These are phyloP conservation scores for Reticulitermes speratus DNA, from an alignment of 1,140 invertebrate species.

Conservation along the genomic window DNA sequence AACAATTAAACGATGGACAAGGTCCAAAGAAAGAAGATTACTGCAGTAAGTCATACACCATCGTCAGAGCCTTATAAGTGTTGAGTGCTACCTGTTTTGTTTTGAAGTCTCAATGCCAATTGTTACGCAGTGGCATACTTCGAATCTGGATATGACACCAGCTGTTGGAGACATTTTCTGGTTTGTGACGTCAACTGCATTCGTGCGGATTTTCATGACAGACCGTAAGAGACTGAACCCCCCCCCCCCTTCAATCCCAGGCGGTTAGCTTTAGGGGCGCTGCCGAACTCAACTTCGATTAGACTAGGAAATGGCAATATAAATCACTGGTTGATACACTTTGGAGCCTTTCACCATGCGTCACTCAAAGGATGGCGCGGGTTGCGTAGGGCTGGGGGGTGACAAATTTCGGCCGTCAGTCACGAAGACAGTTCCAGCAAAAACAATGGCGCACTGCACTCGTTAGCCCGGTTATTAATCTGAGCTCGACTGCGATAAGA, in stretches of 20 bases:
- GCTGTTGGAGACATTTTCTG: background rate
- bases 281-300: background rate
- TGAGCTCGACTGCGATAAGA: too few species aligned
- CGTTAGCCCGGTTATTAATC: background rate
- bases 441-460: background rate
- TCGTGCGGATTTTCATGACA: background rate
- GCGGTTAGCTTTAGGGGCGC: background rate
- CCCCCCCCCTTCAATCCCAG: too few species aligned
- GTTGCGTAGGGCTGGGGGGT: background rate
- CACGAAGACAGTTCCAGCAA: background rate
- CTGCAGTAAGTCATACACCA: too few species aligned
- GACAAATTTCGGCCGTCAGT: background rate
- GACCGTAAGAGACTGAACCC: background rate
- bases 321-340: background rate
- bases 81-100: too few species aligned
- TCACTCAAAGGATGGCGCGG: background rate
- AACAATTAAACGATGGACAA: too few species aligned
- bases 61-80: too few species aligned
- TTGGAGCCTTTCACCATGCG: background rate
- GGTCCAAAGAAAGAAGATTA: too few species aligned
- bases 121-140: background rate
- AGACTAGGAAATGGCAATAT: conserved; percentile 15
- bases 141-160: background rate
- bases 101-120: background rate
- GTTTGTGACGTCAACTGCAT: background rate